Conservation (phyloP, 2,888 invertebrate genomes). For the Horisme vitalbata region DNA sequence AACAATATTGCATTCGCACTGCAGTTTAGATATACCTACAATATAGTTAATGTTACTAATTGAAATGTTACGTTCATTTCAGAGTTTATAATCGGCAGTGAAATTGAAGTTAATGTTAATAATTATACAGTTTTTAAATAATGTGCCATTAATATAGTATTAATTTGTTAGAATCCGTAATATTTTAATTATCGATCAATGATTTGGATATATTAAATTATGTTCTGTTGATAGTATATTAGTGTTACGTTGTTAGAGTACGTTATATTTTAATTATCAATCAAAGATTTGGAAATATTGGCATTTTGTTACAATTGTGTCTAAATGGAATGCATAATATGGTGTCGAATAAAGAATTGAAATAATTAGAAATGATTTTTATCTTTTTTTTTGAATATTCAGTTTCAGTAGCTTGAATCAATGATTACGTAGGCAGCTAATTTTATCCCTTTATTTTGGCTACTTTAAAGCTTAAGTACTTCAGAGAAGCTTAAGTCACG, state of each 20-base stretch:
- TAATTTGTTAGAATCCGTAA: slow-evolving; percentile 2
- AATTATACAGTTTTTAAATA: slow-evolving; percentile 1
- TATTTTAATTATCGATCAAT: too few species aligned
- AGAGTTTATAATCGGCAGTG: neutral
- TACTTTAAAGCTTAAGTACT: slow-evolving; percentile 28
- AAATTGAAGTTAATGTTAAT: neutral
- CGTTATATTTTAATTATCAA: slow-evolving; percentile 2
- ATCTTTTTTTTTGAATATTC: slow-evolving; percentile 10
- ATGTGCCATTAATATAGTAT: slow-evolving; percentile 2
- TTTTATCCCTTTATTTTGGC: slow-evolving; percentile 25
- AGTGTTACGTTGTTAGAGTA: too few species aligned
- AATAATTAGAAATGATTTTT: slow-evolving; percentile 35
- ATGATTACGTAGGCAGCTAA: slow-evolving; percentile 20
- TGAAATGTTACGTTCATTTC: slow-evolving; percentile 6
- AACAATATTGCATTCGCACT: neutral
- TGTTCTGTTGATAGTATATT: too few species aligned
- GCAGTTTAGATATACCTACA: slow-evolving; percentile 1
- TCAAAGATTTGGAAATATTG: slow-evolving; percentile 32
- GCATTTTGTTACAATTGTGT: slow-evolving; percentile 82
- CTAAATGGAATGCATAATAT: slow-evolving; percentile 75
- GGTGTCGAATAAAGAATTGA: slow-evolving; percentile 77
- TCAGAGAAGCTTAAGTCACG: slow-evolving; percentile 27
- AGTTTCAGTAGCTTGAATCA: slow-evolving; percentile 3
- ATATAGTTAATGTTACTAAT: neutral
- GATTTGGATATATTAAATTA: too few species aligned